Evolutionary conservation across 1,140 invertebrate genomes (phyloP), one percentile per base, ranked within the genome.

Genomic region (Diorhabda sublineata): DNA sequence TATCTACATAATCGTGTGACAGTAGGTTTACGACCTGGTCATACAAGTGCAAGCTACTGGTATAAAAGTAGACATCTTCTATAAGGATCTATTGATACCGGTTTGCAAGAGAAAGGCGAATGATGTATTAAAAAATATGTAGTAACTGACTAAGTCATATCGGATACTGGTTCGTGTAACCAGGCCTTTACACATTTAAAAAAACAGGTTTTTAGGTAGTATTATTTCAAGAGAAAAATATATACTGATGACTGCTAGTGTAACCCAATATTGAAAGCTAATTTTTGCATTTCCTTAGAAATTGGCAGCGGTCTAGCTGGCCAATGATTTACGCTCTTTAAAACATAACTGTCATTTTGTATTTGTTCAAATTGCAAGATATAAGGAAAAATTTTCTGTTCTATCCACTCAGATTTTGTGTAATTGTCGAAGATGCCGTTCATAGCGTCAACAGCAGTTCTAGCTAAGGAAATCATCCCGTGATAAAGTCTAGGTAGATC

Each of bases 341-440:
- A 73, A 3, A 67, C 73, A 63, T 81, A 72, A 11, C 81, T 83
- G 58, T 81, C 71, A 45, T 79, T 80, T 73, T 85, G 77, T 59
- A 85, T 79, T 11, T 77, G 76, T 65, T 84, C 83, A 64, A 86
- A 73, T 45, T 81, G 77, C 42, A 77, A 75, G 26, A 84, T 82
- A 70, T 79, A 82, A 8, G 83, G 82, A 76, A 83, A 84, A 52
- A 85, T 82, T 64, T 81, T 77, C 70, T 84, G 83, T 77, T 93
- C 91, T 42, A 93, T 83, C 87, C 91, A 93, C 75, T 93, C 92
- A 0, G 86, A 79, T 60, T 91, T 85, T 2, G 91, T 93, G 73
- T 86, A 90, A 70, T 88, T 85, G 75, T 93, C 92, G 74, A 88
- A 92, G 68, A 91, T 85, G 59, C 87, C 88, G 47, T 81, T 81